phyloP scores from a whole-genome alignment of 2,797 vertebrate genomes.

The Sebastiscus tertius region DNA sequence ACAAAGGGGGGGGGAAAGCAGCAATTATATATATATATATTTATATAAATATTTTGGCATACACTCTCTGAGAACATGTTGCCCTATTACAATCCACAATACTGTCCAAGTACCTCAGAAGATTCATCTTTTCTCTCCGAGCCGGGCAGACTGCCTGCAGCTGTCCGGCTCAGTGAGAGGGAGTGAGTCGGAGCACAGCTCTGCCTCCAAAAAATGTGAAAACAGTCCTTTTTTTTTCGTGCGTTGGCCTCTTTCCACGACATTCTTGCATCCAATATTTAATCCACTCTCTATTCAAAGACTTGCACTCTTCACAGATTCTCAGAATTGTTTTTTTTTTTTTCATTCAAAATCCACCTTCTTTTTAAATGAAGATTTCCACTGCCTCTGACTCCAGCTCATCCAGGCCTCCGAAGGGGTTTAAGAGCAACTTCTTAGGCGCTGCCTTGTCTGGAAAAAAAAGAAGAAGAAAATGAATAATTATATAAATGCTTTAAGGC shows the following conservation, averaged over 20 bases:
- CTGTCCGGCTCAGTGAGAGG: constrained; percentile 55
- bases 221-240: constrained; percentile 40
- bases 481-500: constrained; percentile 23
- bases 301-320: constrained; percentile 66
- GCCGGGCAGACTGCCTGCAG: constrained; percentile 67
- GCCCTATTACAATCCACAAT: constrained; percentile 76
- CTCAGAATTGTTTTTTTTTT: constrained; percentile 22
- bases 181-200: constrained; percentile 76
- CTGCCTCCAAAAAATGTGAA: constrained; percentile 59
- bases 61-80: constrained; percentile 71
- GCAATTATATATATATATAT: constrained; percentile 69
- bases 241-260: constrained; percentile 45
- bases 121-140: constrained; percentile 60
- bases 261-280: constrained; percentile 61
- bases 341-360: constrained; percentile 36
- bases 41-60: constrained; percentile 78
- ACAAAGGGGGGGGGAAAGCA: constrained; percentile 60
- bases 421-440: constrained; percentile 64
- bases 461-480: constrained; percentile 18
- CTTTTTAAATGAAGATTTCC: constrained; percentile 86
- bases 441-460: constrained; percentile 66
- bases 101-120: constrained; percentile 81
- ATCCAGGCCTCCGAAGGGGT: constrained; percentile 78
- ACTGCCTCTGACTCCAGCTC: constrained; percentile 81
- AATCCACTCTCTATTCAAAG: constrained; percentile 41